A percentile compares a stretch with the other conserved stretches of the same genome.
These are phyloP conservation scores for Drosophila pseudotakahashii DNA, from an alignment of 2,888 invertebrate genomes.

Conservation along the genomic window DNA sequence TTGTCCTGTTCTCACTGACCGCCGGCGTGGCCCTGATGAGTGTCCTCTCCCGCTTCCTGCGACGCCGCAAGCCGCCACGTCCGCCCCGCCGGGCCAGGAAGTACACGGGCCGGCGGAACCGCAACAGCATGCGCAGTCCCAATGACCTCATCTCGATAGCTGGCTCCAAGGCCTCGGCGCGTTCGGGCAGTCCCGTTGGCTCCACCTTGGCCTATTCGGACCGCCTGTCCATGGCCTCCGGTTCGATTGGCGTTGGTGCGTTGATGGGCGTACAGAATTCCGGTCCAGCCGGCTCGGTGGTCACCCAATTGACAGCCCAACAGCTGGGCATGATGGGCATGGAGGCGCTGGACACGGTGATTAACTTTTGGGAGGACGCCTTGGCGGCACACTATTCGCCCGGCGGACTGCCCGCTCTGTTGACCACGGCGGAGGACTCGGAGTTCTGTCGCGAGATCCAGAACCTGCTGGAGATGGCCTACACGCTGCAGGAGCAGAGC, in stretches of 20 bases:
- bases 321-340: conserved; percentile 96
- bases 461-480: conserved; percentile 92
- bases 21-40: conserved; percentile 93
- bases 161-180: conserved; percentile 87
- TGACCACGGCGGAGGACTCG: conserved; percentile 93
- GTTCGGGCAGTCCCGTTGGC: conserved; percentile 87
- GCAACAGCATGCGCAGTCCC: conserved; percentile 88
- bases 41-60: conserved; percentile 91
- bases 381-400: conserved; percentile 89
- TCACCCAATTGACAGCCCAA: conserved; percentile 90
- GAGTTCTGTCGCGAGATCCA: conserved; percentile 93
- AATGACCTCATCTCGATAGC: conserved; percentile 89
- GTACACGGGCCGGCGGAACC: conserved; percentile 85
- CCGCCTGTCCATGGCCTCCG: conserved; percentile 88
- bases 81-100: conserved; percentile 87
- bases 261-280: conserved; percentile 66
- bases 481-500: conserved; percentile 93
- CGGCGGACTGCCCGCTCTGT: conserved; percentile 85
- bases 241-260: conserved; percentile 86
- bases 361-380: conserved; percentile 98
- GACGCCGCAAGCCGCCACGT: conserved; percentile 88
- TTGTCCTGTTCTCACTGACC: conserved; percentile 84
- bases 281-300: conserved; percentile 10
- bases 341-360: conserved; percentile 96
- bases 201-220: conserved; percentile 87